Conservation (phyloP, 2,797 vertebrate genomes). For the Helicolenus hilgendorfi region DNA sequence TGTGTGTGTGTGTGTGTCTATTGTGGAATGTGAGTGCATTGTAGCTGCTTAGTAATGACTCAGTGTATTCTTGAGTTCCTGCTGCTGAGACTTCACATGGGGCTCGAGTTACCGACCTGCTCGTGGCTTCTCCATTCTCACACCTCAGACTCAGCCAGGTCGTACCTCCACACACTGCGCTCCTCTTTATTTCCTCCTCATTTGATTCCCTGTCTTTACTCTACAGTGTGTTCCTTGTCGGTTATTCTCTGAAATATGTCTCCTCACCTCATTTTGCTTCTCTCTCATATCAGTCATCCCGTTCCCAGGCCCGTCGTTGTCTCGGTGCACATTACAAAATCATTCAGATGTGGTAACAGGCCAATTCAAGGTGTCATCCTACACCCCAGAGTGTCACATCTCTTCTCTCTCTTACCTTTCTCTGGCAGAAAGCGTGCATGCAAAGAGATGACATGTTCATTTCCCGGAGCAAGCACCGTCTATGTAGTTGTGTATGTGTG, state of each 20-base stretch:
- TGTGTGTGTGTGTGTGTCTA: background rate
- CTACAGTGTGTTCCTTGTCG: background rate
- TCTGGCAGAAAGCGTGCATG: background rate
- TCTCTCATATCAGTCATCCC: conserved; percentile 2
- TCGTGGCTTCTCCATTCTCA: conserved; percentile 60
- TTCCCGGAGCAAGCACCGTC: background rate
- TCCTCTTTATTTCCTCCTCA: background rate
- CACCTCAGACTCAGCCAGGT: conserved; percentile 36
- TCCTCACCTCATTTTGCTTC: background rate
- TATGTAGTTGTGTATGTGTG: background rate
- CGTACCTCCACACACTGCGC: background rate
- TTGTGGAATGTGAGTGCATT: conserved; percentile 53
- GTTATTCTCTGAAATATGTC: background rate
- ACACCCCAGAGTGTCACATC: conserved; percentile 64
- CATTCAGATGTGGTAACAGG: conserved; percentile 56
- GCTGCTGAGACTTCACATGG: conserved; percentile 79
- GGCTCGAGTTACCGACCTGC: conserved; percentile 76
- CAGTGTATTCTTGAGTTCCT: conserved; percentile 68
- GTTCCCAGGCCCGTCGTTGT: conserved; percentile 76
- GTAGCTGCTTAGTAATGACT: conserved; percentile 62
- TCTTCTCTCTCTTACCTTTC: background rate
- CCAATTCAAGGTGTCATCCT: conserved; percentile 59
- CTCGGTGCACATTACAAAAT: conserved; percentile 54
- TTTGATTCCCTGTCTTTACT: background rate
- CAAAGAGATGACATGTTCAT: conserved; percentile 34